These are phyloP conservation scores for Hyperoplus lanceolatus DNA, from an alignment of 2,797 vertebrate species.

Conservation along the genomic window DNA sequence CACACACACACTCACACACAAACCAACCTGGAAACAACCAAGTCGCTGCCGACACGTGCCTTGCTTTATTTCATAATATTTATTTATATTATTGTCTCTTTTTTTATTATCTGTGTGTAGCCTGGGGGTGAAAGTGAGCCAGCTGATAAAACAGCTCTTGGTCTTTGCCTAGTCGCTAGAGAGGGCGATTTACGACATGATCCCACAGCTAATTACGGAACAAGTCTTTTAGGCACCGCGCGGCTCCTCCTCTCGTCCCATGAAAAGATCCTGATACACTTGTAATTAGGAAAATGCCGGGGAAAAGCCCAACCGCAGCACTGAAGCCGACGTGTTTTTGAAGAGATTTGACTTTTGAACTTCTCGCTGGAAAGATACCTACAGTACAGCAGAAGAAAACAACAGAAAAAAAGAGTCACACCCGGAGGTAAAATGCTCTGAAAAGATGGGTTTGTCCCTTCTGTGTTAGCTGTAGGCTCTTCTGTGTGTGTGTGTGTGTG, in stretches of 20 bases:
- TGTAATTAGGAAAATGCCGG: slow-evolving; percentile 72
- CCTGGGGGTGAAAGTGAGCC: slow-evolving; percentile 57
- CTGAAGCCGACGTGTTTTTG: slow-evolving; percentile 50
- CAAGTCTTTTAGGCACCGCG: slow-evolving; percentile 70
- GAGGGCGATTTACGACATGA: slow-evolving; percentile 75
- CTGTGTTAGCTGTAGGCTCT: slow-evolving; percentile 34
- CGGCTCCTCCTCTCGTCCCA: slow-evolving; percentile 59
- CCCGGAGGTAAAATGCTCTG: slow-evolving; percentile 50
- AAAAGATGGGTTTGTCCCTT: slow-evolving; percentile 41
- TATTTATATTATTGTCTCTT: slow-evolving; percentile 58
- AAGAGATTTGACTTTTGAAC: slow-evolving; percentile 72
- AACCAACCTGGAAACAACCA: slow-evolving; percentile 1
- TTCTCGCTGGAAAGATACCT: slow-evolving; percentile 54
- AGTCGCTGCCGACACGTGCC: slow-evolving; percentile 18
- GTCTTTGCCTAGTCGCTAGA: slow-evolving; percentile 49
- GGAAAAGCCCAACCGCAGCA: slow-evolving; percentile 77
- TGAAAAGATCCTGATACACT: slow-evolving; percentile 72
- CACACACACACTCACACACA: no score
- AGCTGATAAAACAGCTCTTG: slow-evolving; percentile 75
- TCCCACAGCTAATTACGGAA: slow-evolving; percentile 80
- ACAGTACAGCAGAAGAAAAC: slow-evolving; percentile 51
- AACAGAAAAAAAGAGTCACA: slow-evolving; percentile 68
- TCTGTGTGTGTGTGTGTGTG: slow-evolving; percentile 22
- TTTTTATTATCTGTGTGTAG: slow-evolving; percentile 30
- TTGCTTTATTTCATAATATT: slow-evolving; percentile 70